Base-by-base conservation (phyloP, 2,113 vertebrate genomes). In the Psittacula cyanocephala region DNA sequence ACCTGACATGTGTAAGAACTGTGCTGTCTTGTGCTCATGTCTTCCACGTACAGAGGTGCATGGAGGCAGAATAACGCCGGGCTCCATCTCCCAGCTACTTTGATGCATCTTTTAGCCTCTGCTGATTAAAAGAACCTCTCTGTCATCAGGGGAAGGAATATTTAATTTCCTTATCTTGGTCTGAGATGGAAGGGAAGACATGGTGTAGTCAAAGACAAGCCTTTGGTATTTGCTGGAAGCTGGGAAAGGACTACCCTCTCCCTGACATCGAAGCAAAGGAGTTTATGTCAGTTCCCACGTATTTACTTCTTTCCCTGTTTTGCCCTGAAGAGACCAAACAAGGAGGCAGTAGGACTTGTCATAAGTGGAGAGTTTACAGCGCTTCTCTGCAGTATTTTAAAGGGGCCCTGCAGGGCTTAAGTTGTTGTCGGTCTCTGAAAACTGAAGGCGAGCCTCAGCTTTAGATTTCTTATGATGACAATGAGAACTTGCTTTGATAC, bases 1-100 rank as follows among this genome's bases (percentile, higher is more conserved):
- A 47, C 7, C 0, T 0, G 37, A 8, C 16, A 8, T 11, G 17
- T 18, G 13, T 60, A 55, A 84, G 35, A 85, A 15, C 37, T 19
- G 17, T 0, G 3, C 17, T 18, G 10, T 35, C 41, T 33, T 75
- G 53, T 2, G 3, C 46, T 63, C 3, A 1, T 65, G 18, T 57
- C 55, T 82, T 75, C 68, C 39, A 49, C 4, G 1, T 33, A 50
- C 35, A 59, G 29, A 53, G 17, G 19, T 41, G 53, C 28, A 50
- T 41, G 29, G 81, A 72, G 39, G 41, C 44, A 86, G 43, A 60
- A 1, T 1, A 37, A 53, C 86, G 41, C 13, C 44, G 46, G 23
- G 6, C 41, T 81, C 14, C 16, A 39, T 24, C 27, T 88, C 33
- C n/a, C 29, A 55, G 75, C 31, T 85, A 28, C 47, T 84, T 78